Evolutionary conservation across 2,888 invertebrate species (phyloP), one percentile per base, ranked within the genome.

Genomic region (Stenodema calcarata): DNA sequence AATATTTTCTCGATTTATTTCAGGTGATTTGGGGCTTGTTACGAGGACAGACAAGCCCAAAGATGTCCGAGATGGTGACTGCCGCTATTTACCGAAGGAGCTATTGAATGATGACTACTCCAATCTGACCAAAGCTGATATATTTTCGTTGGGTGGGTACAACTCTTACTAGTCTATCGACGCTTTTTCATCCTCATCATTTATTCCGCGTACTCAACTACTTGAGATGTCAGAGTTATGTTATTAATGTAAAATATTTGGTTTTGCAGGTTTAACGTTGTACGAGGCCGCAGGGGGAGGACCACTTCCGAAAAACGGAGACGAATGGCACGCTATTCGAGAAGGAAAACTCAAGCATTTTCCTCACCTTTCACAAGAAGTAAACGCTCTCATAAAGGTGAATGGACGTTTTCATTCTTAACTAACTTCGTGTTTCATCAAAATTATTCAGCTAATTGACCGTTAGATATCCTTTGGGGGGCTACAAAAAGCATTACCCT

Each of bases 21-120:
- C 90, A 94, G 94, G 95, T 84, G 98, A 98, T 92, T 92, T 98
- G n/a, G 98, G 98, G 3, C 98, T 98, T 91, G 98, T 98, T 88
- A 97, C 97, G 0, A 96, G 96, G 41, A 92, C 96, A 2, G 94
- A 93, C 0, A 95, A 96, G 86, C 95, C 96, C 0, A 93, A 94
- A 86, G 88, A 89, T 47, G 96, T 97, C 0, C 98, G 98, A 91
- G 98, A 98, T 90, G 98, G 98, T 0, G 98, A 98, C 91, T 97
- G 98, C 91, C 93, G 98, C 41, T 98, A 98, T 90, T 92, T 98
- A 28, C 95, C 98, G 0, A 94, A 94, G 44, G 98, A 98, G 91
- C 95, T 98, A 50, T 92, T 98, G 0, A 95, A 95, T 7, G 98
- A 98, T 89, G 94, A 95, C 90, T 95, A 95, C 90, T 92, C 93